Evolutionary conservation across 2,797 vertebrate species (phyloP).

Genomic region (Esox masquinongy): DNA sequence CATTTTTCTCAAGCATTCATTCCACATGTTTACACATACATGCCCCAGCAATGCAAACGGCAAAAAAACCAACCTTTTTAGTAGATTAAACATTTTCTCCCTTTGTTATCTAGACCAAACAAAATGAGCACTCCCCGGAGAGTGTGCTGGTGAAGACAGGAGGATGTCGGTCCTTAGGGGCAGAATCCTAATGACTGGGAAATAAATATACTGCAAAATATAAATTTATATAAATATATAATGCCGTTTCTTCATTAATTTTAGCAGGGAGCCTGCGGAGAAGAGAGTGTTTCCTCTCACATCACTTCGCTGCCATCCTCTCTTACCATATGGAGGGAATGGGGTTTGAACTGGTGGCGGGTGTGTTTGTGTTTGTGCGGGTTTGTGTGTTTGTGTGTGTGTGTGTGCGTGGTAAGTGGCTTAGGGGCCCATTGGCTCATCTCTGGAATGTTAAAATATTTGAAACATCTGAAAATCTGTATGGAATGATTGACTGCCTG

Average conservation of each 20-base stretch:
- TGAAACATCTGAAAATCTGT: not conserved
- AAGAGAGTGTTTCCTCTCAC: slow-evolving; percentile 55
- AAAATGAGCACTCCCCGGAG: slow-evolving; percentile 61
- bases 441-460: not conserved
- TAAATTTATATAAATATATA: slow-evolving; percentile 77
- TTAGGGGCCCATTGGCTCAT: not conserved
- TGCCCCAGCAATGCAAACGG: slow-evolving; percentile 46
- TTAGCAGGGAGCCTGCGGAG: slow-evolving; percentile 57
- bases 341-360: slow-evolving; percentile 29
- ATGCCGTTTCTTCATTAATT: slow-evolving; percentile 74
- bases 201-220: slow-evolving; percentile 75
- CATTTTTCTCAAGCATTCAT: slow-evolving; percentile 39
- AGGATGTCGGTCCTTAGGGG: slow-evolving; percentile 62
- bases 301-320: slow-evolving; percentile 28
- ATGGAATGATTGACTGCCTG: not conserved
- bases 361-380: slow-evolving; percentile 5
- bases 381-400: not conserved
- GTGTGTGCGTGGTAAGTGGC: not conserved
- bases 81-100: slow-evolving; percentile 56
- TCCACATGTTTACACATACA: slow-evolving; percentile 46
- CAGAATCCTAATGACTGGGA: slow-evolving; percentile 74
- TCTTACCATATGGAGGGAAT: slow-evolving; percentile 30
- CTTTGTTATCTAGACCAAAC: slow-evolving; percentile 70
- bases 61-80: slow-evolving; percentile 13
- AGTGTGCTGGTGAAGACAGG: slow-evolving; percentile 51